Percentiles rank a stretch among this genome's conserved stretches.
These are phyloP conservation scores for Tyria jacobaeae DNA, from an alignment of 2,888 invertebrate species.

Conservation along the genomic window DNA sequence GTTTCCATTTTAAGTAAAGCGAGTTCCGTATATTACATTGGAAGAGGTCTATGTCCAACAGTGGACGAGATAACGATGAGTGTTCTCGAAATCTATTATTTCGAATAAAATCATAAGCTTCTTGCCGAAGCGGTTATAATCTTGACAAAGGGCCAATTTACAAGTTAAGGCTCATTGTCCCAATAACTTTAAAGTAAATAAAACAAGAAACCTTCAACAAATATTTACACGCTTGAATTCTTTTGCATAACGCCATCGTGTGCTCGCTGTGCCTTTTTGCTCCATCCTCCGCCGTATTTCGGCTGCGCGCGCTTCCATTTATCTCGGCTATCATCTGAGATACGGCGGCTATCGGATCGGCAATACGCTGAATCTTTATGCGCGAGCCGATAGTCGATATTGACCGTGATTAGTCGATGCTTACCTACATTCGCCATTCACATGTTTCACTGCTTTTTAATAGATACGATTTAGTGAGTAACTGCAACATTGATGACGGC, in stretches of 20 bases:
- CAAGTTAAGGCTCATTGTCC: too few species aligned
- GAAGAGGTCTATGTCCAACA: too few species aligned
- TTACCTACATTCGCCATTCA: slow-evolving; percentile 57
- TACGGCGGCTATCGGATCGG: slow-evolving; percentile 72
- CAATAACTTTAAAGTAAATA: too few species aligned
- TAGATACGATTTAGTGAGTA: slow-evolving; percentile 22
- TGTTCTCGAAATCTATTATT: too few species aligned
- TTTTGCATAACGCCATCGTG: slow-evolving; percentile 58
- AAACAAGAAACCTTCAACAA: neutral
- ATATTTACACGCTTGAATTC: slow-evolving; percentile 15
- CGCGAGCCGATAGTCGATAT: slow-evolving; percentile 68
- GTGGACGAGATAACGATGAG: too few species aligned
- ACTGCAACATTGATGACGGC: neutral
- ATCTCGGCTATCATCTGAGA: slow-evolving; percentile 81
- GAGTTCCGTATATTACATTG: too few species aligned
- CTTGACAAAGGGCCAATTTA: too few species aligned
- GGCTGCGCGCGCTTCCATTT: slow-evolving; percentile 80
- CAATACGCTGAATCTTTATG: slow-evolving; percentile 77
- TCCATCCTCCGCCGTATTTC: slow-evolving; percentile 75
- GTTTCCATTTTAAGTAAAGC: too few species aligned
- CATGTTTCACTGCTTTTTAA: slow-evolving; percentile 41
- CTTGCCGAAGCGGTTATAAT: too few species aligned
- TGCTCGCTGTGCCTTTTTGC: slow-evolving; percentile 76
- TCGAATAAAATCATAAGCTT: too few species aligned
- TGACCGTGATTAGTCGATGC: slow-evolving; percentile 74